A percentile compares a stretch with the other conserved stretches of the same genome.
Conservation (phyloP, 2,797 vertebrate species). For the Galagoides demidoff region DNA sequence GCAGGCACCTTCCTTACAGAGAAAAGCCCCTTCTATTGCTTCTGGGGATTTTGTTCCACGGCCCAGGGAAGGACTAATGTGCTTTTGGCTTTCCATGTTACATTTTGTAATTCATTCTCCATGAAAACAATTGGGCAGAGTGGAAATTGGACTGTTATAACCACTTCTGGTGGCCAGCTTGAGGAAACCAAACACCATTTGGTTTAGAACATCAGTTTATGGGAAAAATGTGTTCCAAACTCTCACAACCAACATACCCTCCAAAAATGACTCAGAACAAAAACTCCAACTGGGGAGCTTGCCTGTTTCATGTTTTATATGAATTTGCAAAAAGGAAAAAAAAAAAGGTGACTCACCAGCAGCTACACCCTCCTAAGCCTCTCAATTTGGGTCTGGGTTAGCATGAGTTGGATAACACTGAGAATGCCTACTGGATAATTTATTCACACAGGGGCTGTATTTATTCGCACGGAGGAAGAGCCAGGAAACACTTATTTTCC, state of each 20-base stretch:
- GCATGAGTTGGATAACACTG: not conserved
- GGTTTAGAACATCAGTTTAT: slow-evolving; percentile 49
- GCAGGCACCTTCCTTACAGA: not conserved
- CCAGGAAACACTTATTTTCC: slow-evolving; percentile 53
- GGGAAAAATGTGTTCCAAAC: not conserved
- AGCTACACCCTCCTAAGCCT: not conserved
- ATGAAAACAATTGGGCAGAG: not conserved
- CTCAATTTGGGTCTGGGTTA: not conserved
- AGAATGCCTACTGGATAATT: not conserved
- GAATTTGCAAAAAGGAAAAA: slow-evolving; percentile 48
- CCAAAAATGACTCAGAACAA: not conserved
- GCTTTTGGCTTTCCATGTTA: not conserved
- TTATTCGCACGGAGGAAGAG: slow-evolving; percentile 45
- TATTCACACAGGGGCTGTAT: slow-evolving; percentile 9
- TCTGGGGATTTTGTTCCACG: not conserved
- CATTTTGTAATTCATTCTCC: not conserved
- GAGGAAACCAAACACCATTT: slow-evolving; percentile 31
- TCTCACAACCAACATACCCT: not conserved
- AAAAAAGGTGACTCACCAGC: slow-evolving; percentile 33
- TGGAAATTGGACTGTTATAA: not conserved
- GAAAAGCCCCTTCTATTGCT: not conserved
- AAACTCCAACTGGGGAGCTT: not conserved
- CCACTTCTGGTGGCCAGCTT: not conserved
- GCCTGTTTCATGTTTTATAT: slow-evolving; percentile 39
- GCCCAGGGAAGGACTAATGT: not conserved